phyloP scores from a whole-genome alignment of 2,797 vertebrate genomes.

The Pangasius mekongensis region DNA sequence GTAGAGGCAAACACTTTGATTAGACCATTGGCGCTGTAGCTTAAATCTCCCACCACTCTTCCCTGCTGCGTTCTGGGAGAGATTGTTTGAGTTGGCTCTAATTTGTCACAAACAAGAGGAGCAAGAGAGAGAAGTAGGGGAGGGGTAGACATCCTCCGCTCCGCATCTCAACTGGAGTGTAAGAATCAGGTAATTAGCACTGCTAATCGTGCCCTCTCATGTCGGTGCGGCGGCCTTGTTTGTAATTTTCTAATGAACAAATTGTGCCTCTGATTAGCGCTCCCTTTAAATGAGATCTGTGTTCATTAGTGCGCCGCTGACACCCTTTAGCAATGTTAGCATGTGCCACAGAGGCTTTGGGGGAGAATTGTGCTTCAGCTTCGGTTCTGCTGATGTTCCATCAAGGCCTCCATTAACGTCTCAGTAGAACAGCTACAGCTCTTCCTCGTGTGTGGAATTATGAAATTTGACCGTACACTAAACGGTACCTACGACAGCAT shows the following conservation, averaged over 20 bases:
- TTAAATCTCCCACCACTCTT: constrained; percentile 62
- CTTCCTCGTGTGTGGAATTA: background rate
- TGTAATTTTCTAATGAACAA: constrained; percentile 97
- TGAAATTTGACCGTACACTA: background rate
- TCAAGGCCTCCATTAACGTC: background rate
- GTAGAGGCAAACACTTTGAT: constrained; percentile 77
- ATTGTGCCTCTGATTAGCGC: constrained; percentile 89
- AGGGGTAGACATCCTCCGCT: constrained; percentile 64
- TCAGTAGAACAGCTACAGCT: background rate
- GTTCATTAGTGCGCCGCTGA: constrained; percentile 59
- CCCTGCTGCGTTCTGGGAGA: constrained; percentile 75
- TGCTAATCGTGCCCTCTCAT: constrained; percentile 83
- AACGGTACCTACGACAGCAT: too few relatives aligned
- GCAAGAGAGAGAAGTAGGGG: constrained; percentile 60
- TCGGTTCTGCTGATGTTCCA: background rate
- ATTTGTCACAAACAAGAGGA: constrained; percentile 75
- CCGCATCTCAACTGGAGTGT: constrained; percentile 75
- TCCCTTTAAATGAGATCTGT: constrained; percentile 68
- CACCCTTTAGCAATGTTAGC: constrained; percentile 30
- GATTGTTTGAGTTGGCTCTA: constrained; percentile 82
- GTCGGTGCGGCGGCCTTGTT: constrained; percentile 85
- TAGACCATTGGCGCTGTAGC: constrained; percentile 64
- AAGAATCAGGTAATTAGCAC: constrained; percentile 92
- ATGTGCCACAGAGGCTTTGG: constrained; percentile 61
- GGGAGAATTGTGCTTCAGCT: background rate